These are phyloP conservation scores for Pholis gunnellus DNA, from an alignment of 2,113 vertebrate genomes.

Conservation along the genomic window DNA sequence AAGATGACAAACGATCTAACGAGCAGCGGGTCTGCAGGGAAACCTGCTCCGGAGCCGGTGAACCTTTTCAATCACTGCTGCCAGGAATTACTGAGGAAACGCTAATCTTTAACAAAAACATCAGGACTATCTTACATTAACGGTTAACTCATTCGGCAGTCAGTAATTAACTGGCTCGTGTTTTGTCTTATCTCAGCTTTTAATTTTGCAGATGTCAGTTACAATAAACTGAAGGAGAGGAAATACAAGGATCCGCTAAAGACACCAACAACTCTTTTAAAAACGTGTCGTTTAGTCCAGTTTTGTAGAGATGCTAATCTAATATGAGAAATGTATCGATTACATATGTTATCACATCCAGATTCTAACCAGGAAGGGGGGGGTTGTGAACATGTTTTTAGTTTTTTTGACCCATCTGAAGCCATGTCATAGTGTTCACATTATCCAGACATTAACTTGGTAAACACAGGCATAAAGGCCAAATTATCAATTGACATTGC, in stretches of 20 bases:
- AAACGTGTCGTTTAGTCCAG: not conserved
- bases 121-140: not conserved
- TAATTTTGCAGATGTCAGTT: not conserved
- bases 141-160: not conserved
- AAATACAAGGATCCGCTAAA: not conserved
- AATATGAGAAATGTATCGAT: no score
- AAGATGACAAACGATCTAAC: slow-evolving; percentile 3
- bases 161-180: not conserved
- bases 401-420: no score
- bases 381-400: no score
- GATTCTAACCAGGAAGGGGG: no score
- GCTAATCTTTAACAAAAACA: not conserved
- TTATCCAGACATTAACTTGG: no score
- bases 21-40: not conserved
- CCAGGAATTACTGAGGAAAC: not conserved
- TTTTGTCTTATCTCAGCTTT: not conserved
- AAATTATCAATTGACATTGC: not conserved
- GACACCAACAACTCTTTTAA: not conserved
- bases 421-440: no score
- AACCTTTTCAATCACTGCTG: not conserved
- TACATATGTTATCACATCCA: no score
- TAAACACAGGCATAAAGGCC: no score
- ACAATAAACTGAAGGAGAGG: not conserved
- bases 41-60: not conserved
- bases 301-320: no score